Conservation (phyloP, 2,888 invertebrate genomes). For the Eupeodes luniger region DNA sequence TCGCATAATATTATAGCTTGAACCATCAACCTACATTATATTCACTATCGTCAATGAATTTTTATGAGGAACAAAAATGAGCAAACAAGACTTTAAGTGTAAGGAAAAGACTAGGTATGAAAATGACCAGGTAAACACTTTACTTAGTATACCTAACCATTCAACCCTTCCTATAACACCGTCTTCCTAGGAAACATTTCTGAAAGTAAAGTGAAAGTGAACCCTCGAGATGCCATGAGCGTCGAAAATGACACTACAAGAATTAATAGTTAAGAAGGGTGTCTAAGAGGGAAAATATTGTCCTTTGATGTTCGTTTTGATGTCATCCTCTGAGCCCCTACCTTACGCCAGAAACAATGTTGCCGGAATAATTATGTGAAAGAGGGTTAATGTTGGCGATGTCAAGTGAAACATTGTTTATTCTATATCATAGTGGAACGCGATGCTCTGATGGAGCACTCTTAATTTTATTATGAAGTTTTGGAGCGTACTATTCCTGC, state of each 20-base stretch:
- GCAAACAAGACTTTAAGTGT: slow-evolving; percentile 40
- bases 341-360: too few species aligned
- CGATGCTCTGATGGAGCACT: neutral
- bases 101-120: slow-evolving; percentile 55
- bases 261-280: slow-evolving; percentile 68
- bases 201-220: neutral
- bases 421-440: neutral
- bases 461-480: slow-evolving; percentile 61
- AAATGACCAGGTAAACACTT: slow-evolving; percentile 70
- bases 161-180: neutral
- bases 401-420: slow-evolving; percentile 63
- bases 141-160: slow-evolving; percentile 21
- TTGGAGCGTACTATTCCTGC: slow-evolving; percentile 2
- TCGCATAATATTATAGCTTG: slow-evolving; percentile 3
- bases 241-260: slow-evolving; percentile 53
- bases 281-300: slow-evolving; percentile 63
- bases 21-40: neutral
- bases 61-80: slow-evolving; percentile 29
- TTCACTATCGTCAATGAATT: neutral
- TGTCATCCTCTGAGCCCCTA: slow-evolving; percentile 42
- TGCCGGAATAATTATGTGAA: slow-evolving; percentile 56
- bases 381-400: slow-evolving; percentile 63
- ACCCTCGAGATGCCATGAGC: slow-evolving; percentile 11
- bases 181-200: neutral
- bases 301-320: slow-evolving; percentile 65